Percentiles rank a stretch among this genome's conserved stretches.
Conservation (phyloP, 2,797 vertebrate genomes). For the Amblyopsis hoosieri region DNA sequence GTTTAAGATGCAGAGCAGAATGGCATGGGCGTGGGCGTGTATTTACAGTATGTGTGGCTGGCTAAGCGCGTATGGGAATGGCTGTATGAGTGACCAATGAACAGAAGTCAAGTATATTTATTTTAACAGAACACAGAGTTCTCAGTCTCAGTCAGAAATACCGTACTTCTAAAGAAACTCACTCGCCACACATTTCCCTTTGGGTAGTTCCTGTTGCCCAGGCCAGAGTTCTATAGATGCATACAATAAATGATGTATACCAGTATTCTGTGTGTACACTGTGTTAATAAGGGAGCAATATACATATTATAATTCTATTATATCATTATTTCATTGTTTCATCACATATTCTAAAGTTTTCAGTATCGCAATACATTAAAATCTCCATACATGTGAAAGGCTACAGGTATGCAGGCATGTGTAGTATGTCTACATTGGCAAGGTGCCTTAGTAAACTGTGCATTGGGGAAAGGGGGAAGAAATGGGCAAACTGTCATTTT, state of each 20-base stretch:
- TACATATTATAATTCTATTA: no score
- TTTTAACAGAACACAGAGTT: slow-evolving; percentile 60
- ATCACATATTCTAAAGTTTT: slow-evolving; percentile 18
- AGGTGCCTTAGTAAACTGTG: slow-evolving; percentile 72
- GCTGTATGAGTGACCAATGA: slow-evolving; percentile 47
- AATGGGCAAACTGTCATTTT: slow-evolving; percentile 71
- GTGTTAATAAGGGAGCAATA: slow-evolving; percentile 10
- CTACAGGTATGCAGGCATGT: slow-evolving; percentile 26
- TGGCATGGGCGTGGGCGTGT: slow-evolving; percentile 54
- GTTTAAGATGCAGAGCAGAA: slow-evolving; percentile 60
- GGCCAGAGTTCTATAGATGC: slow-evolving; percentile 8
- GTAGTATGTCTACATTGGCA: slow-evolving; percentile 67
- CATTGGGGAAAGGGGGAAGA: slow-evolving; percentile 45
- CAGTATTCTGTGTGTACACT: slow-evolving; percentile 1
- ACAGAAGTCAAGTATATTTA: slow-evolving; percentile 36
- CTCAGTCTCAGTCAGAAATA: slow-evolving; percentile 66
- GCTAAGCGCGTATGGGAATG: slow-evolving; percentile 42
- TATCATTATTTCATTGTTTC: no score
- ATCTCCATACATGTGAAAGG: slow-evolving; percentile 5
- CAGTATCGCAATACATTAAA: slow-evolving; percentile 40
- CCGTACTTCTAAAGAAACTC: slow-evolving; percentile 52
- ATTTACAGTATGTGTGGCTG: slow-evolving; percentile 54
- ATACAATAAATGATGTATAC: slow-evolving; percentile 23
- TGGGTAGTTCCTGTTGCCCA: slow-evolving; percentile 18
- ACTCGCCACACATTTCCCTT: slow-evolving; percentile 43